These are phyloP conservation scores for Eptesicus fuscus DNA, from an alignment of 2,113 vertebrate genomes.

Conservation along the genomic window DNA sequence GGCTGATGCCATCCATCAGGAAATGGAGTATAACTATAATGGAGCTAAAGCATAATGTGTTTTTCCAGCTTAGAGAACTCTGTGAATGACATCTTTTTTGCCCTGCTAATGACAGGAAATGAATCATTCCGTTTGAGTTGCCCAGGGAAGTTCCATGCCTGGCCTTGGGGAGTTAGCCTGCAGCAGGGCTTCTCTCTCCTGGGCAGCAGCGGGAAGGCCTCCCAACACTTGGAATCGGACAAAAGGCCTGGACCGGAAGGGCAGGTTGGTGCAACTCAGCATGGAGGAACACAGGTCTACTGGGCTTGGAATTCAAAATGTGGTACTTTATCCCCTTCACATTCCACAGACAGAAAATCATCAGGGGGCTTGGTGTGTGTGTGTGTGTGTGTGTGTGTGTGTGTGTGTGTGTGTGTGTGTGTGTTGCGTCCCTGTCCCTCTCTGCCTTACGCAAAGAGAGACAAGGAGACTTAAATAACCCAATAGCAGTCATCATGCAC, in stretches of 20 bases:
- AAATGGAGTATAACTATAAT: conserved; percentile 17
- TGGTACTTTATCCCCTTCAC: no score
- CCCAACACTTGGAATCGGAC: not conserved
- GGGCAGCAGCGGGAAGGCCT: not conserved
- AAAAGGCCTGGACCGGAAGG: not conserved
- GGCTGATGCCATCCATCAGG: conserved; percentile 20
- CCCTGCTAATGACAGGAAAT: conserved; percentile 63
- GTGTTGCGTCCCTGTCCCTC: not conserved
- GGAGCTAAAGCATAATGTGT: not conserved
- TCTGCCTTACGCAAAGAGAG: not conserved
- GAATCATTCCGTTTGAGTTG: conserved; percentile 42
- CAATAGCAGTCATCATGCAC: not conserved
- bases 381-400: not conserved
- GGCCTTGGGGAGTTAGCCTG: not conserved
- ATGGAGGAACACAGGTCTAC: not conserved
- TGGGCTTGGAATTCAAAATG: not conserved
- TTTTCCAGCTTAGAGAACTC: conserved; percentile 53
- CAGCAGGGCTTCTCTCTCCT: not conserved
- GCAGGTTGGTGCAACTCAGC: not conserved
- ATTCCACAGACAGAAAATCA: not conserved
- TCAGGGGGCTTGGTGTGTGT: not conserved
- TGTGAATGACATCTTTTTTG: conserved; percentile 20
- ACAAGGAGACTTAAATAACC: not conserved
- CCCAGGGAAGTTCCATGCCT: not conserved
- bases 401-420: not conserved